Evolutionary conservation across 1,140 invertebrate genomes (phyloP).

Genomic region (Potamilus streckersoni): DNA sequence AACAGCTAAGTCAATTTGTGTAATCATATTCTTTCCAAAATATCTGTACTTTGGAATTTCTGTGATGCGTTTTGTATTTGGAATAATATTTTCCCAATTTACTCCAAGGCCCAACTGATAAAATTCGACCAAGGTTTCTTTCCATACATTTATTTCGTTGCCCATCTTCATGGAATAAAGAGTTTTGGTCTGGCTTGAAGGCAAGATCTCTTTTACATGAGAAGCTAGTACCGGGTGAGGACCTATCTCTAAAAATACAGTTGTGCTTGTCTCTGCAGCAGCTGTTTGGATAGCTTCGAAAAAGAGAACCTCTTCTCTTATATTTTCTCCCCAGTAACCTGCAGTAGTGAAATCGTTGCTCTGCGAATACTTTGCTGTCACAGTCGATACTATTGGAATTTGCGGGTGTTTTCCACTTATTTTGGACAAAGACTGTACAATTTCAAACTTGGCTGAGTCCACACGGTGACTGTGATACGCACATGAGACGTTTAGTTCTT

Average conservation of each 20-base stretch:
- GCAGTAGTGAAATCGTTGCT: not conserved
- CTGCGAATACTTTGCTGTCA: slow-evolving; percentile 13
- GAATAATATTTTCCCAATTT: slow-evolving; percentile 30
- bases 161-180: not conserved
- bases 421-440: slow-evolving; percentile 4
- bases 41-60: slow-evolving; percentile 14
- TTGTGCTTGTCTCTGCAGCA: not conserved
- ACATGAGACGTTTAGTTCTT: slow-evolving; percentile 15
- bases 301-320: slow-evolving; percentile 28
- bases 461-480: slow-evolving; percentile 41
- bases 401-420: not conserved
- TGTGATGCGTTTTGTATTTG: not conserved
- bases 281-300: slow-evolving; percentile 16
- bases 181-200: not conserved
- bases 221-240: slow-evolving; percentile 19
- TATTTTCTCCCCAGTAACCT: slow-evolving; percentile 32
- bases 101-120: slow-evolving; percentile 30
- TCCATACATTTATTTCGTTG: slow-evolving; percentile 17
- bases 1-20: not conserved
- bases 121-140: slow-evolving; percentile 14
- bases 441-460: slow-evolving; percentile 1
- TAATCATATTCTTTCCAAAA: not conserved
- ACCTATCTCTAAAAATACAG: slow-evolving; percentile 37
- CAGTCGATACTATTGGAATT: slow-evolving; percentile 26
- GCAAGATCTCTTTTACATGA: slow-evolving; percentile 18